Evolutionary conservation across 2,113 vertebrate species (phyloP).

Genomic region (Alligator sinensis): DNA sequence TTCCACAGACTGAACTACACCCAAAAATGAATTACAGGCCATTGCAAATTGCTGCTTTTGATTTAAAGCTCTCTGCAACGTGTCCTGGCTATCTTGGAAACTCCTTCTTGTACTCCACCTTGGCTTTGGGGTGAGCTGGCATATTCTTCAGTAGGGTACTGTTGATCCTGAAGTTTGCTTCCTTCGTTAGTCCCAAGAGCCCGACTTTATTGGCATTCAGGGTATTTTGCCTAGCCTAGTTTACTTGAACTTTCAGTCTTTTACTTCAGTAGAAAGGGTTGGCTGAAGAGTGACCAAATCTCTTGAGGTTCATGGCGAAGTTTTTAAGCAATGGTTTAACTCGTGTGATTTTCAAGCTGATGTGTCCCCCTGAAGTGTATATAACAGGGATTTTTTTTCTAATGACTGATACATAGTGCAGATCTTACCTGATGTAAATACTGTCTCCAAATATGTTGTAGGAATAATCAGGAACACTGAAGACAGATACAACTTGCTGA

Average conservation of each 20-base stretch:
- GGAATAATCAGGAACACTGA: constrained; percentile 87
- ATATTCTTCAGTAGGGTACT: no score
- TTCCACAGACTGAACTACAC: background rate
- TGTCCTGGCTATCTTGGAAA: background rate
- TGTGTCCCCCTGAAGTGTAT: background rate
- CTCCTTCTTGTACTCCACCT: background rate
- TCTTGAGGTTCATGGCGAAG: background rate
- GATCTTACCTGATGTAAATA: background rate
- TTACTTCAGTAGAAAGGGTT: background rate
- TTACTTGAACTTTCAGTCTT: background rate
- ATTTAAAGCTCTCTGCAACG: background rate
- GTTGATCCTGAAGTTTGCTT: background rate
- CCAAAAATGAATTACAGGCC: background rate
- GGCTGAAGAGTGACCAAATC: no score
- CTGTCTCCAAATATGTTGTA: constrained; percentile 60
- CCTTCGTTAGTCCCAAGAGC: background rate
- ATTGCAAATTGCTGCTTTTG: background rate
- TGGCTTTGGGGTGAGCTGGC: background rate
- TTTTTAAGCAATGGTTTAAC: background rate
- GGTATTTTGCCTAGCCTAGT: background rate
- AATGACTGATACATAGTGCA: background rate
- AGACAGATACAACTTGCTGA: constrained; percentile 84
- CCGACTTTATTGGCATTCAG: background rate
- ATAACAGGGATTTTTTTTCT: background rate
- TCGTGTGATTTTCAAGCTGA: background rate